Conservation (phyloP, 2,113 vertebrate genomes). For the Anguilla japonica region DNA sequence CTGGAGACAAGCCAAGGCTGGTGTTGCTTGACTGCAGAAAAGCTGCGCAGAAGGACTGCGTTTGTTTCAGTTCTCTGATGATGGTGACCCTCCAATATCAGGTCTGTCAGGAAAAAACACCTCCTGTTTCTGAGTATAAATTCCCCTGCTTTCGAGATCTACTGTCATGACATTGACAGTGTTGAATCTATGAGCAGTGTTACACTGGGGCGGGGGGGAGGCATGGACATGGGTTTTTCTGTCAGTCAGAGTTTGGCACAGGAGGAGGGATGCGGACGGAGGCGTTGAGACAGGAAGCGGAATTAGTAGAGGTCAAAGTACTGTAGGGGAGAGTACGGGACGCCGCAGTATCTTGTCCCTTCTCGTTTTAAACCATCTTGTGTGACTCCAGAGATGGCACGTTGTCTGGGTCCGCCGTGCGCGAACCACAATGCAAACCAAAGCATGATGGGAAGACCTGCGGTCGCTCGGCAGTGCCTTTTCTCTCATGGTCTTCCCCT, state of each 20-base stretch:
- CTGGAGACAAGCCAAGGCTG: not conserved
- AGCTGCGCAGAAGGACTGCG: not conserved
- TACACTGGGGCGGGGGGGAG: not conserved
- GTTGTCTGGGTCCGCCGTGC: not conserved
- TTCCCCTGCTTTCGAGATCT: not conserved
- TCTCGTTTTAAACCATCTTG: not conserved
- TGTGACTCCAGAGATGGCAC: not conserved
- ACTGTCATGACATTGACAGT: not conserved
- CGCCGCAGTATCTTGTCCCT: not conserved
- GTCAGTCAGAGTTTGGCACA: not conserved
- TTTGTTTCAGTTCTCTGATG: not conserved
- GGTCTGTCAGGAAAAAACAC: not conserved
- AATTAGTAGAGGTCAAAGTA: not conserved
- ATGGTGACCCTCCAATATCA: not conserved
- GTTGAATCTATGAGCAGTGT: not conserved
- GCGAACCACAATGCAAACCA: not conserved
- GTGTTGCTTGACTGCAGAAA: not conserved
- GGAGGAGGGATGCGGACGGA: not conserved
- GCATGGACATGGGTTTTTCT: not conserved
- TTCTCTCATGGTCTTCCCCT: not conserved
- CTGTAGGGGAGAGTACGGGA: not conserved
- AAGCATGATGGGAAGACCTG: constrained; percentile 1
- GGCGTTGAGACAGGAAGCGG: not conserved
- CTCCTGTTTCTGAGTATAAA: not conserved
- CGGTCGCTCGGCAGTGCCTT: not conserved